Base-by-base conservation (phyloP, 2,797 vertebrate species). In the Pipistrellus nathusii region DNA sequence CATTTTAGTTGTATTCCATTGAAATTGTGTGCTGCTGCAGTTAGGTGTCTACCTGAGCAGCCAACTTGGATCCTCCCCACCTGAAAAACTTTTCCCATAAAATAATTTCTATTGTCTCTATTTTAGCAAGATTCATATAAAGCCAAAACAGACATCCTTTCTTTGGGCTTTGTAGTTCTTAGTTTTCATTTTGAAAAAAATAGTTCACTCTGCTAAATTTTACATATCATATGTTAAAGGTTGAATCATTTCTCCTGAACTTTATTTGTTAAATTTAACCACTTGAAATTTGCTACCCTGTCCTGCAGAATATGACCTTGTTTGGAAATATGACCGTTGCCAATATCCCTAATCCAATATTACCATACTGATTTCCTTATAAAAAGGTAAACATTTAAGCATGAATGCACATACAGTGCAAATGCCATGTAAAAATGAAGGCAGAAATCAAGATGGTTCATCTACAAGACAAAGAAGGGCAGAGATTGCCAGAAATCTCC, bases 171-270 rank as follows among this genome's bases (percentile, higher is more conserved):
- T 59, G 25, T 51, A 32, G 44, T 15, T 11, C 64, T 51, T 80
- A 46, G 53, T 71, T 64, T 83, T 88, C 44, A 93, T 66, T 88
- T 75, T 88, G 85, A 59, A 93, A 38, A 38, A 57, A 23, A 14
- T 6, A 72, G 1, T 62, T 62, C 9, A 41, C 25, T 86, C 44
- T 71, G 18, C 64, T 25, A 62, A 71, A 13, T 57, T 84, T 88
- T 51, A 77, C 8, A 21, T 69, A 76, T n/a, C 14, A 59, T 4
- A 5, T 51, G 10, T 57, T 82, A 14, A 57, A n/a, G 3, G n/a
- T 35, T 82, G 38, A 93, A 57, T 48, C 35, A n/a, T 13, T 17
- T 27, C 35, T 53, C 35, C 9, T 18, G 2, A 85, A 41, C 53
- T 68, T 12, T 41, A 13, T 66, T 77, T 77, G 59, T 23, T 38